These are phyloP conservation scores for Drosophila miranda DNA, from an alignment of 1,140 invertebrate species.

Conservation along the genomic window DNA sequence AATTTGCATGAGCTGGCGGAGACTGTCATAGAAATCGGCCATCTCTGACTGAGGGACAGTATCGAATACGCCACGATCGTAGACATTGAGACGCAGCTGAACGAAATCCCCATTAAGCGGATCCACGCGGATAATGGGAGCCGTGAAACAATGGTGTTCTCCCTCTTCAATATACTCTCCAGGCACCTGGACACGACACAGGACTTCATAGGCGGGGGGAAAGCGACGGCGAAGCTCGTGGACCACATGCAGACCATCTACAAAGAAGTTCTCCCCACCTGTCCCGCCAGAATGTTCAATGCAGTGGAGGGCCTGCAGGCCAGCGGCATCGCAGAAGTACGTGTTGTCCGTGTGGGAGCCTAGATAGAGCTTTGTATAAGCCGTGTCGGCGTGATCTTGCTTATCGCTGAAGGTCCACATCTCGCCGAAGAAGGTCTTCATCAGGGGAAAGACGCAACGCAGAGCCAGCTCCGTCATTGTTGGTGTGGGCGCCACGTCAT, in stretches of 20 bases:
- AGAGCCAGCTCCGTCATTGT: slow-evolving; percentile 77
- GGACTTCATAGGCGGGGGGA: slow-evolving; percentile 84
- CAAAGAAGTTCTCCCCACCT: slow-evolving; percentile 87
- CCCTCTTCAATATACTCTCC: slow-evolving; percentile 86
- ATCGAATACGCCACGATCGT: slow-evolving; percentile 86
- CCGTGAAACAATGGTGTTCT: slow-evolving; percentile 83
- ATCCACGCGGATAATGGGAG: slow-evolving; percentile 84
- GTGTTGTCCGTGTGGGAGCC: slow-evolving; percentile 87
- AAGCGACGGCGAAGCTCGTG: slow-evolving; percentile 83
- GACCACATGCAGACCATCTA: slow-evolving; percentile 88
- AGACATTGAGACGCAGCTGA: slow-evolving; percentile 87
- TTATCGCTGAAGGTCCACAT: slow-evolving; percentile 85
- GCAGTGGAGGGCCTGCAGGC: slow-evolving; percentile 88
- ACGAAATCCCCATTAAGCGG: slow-evolving; percentile 83
- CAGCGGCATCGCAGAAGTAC: slow-evolving; percentile 88
- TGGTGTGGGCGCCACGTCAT: slow-evolving; percentile 67
- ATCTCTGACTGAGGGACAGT: slow-evolving; percentile 84
- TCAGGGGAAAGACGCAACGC: slow-evolving; percentile 82
- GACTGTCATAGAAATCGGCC: slow-evolving; percentile 85
- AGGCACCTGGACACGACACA: slow-evolving; percentile 84
- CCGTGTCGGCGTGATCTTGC: slow-evolving; percentile 86
- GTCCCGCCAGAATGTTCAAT: slow-evolving; percentile 83
- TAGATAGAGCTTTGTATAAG: slow-evolving; percentile 85
- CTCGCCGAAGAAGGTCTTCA: slow-evolving; percentile 86
- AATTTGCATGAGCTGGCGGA: slow-evolving; percentile 84